A percentile compares a stretch with the other conserved stretches of the same genome.
Conservation (phyloP, 2,888 invertebrate species). For the Lasioglossum malachurum region DNA sequence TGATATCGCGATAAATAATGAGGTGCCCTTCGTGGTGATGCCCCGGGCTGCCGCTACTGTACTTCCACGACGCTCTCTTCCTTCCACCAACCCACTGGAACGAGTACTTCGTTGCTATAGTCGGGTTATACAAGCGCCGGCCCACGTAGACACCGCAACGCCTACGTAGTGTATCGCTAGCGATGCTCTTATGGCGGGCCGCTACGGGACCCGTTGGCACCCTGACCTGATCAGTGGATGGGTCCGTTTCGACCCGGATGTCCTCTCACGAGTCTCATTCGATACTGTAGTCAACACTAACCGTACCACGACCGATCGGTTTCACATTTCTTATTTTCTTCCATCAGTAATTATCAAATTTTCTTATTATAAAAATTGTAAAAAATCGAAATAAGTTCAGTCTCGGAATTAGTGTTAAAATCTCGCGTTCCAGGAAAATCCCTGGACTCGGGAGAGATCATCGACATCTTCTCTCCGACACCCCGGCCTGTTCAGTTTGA, state of each 20-base stretch:
- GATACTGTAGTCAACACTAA: too few relatives aligned
- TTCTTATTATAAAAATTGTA: too few relatives aligned
- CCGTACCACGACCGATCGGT: too few relatives aligned
- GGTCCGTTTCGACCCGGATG: neutral
- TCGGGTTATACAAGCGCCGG: conserved; percentile 33
- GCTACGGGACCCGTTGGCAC: conserved; percentile 23
- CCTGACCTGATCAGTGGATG: conserved; percentile 34
- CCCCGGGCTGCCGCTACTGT: conserved; percentile 82
- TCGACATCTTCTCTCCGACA: too few relatives aligned
- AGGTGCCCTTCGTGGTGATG: conserved; percentile 82
- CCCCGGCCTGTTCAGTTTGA: too few relatives aligned
- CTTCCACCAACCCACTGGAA: conserved; percentile 58
- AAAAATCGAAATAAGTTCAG: too few relatives aligned
- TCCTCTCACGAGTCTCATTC: too few relatives aligned
- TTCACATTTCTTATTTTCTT: too few relatives aligned
- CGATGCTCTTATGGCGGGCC: neutral
- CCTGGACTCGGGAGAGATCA: too few relatives aligned
- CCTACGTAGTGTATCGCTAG: conserved; percentile 56
- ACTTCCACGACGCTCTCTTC: conserved; percentile 70
- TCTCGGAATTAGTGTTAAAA: too few relatives aligned
- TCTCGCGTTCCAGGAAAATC: too few relatives aligned
- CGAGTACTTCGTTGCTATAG: conserved; percentile 61
- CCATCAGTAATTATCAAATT: too few relatives aligned
- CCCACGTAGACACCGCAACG: conserved; percentile 59
- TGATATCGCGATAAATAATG: conserved; percentile 84